These are phyloP conservation scores for Drosophila tristis DNA, from an alignment of 1,140 invertebrate species.

Conservation along the genomic window DNA sequence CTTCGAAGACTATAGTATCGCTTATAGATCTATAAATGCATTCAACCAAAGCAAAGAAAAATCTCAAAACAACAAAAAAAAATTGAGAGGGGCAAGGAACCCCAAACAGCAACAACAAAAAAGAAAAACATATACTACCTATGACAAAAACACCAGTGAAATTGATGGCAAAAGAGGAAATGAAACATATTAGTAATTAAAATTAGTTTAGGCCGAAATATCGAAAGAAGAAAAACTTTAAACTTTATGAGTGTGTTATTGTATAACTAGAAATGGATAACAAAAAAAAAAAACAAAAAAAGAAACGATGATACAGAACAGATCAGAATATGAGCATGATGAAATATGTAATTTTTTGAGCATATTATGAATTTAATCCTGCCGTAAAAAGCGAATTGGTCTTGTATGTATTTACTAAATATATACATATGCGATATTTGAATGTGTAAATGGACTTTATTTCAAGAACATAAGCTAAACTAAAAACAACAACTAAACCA, in stretches of 20 bases:
- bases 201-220: conserved; percentile 68
- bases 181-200: conserved; percentile 68
- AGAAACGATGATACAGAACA: conserved; percentile 25
- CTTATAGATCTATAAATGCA: conserved; percentile 80
- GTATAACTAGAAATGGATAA: conserved; percentile 37
- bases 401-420: conserved; percentile 60
- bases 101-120: conserved; percentile 20
- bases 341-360: conserved; percentile 67
- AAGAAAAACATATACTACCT: conserved; percentile 1
- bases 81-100: too few relatives aligned
- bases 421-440: conserved; percentile 42
- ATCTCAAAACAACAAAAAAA: conserved; percentile 23
- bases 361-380: conserved; percentile 79
- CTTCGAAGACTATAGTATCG: conserved; percentile 77
- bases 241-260: conserved; percentile 68
- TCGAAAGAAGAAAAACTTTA: conserved; percentile 43
- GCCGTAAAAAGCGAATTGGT: conserved; percentile 77
- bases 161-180: conserved; percentile 46
- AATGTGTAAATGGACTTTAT: conserved; percentile 52
- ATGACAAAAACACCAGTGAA: conserved; percentile 47
- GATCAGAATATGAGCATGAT: conserved; percentile 26
- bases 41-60: conserved; percentile 32
- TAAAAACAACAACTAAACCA: conserved; percentile 61
- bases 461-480: conserved; percentile 44
- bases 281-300: conserved; percentile 9